phyloP scores from a whole-genome alignment of 2,888 invertebrate species.

The Drosophila austrosaltans region DNA sequence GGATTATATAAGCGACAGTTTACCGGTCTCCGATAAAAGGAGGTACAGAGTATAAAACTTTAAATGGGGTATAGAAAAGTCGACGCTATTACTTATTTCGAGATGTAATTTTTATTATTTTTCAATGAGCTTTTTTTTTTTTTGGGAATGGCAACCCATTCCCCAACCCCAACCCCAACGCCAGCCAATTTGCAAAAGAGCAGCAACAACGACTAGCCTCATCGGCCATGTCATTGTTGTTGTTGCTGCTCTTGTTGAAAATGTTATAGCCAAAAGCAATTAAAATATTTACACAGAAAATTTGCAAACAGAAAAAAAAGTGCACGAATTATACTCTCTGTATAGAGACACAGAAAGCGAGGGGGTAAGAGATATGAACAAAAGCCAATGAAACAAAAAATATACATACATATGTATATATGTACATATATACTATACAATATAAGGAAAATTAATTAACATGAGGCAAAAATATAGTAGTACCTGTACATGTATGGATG shows the following conservation, averaged over 20 bases:
- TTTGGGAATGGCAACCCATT: slow-evolving; percentile 34
- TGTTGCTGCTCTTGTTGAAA: slow-evolving; percentile 42
- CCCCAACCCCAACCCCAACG: not conserved
- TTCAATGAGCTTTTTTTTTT: slow-evolving; percentile 52
- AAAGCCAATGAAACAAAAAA: slow-evolving; percentile 24
- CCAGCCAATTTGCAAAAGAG: slow-evolving; percentile 13
- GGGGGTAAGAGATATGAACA: not conserved
- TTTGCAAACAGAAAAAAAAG: slow-evolving; percentile 47
- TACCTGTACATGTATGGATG: not conserved
- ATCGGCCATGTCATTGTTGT: slow-evolving; percentile 35
- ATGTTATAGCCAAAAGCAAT: slow-evolving; percentile 62
- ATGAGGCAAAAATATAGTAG: slow-evolving; percentile 56
- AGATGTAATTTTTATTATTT: slow-evolving; percentile 54
- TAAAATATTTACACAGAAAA: slow-evolving; percentile 67
- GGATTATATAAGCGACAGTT: not conserved
- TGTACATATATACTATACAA: not conserved
- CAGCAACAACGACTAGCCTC: slow-evolving; percentile 44
- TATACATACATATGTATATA: not conserved
- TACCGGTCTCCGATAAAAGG: not conserved
- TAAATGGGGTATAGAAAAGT: not conserved
- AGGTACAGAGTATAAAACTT: not conserved
- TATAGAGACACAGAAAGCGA: slow-evolving; percentile 23
- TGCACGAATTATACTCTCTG: slow-evolving; percentile 38
- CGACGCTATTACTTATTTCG: slow-evolving; percentile 32
- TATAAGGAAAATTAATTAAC: slow-evolving; percentile 66